Percentiles rank a stretch among this genome's conserved stretches.
phyloP scores from a whole-genome alignment of 2,888 invertebrate genomes.

The Callinectes sapidus region DNA sequence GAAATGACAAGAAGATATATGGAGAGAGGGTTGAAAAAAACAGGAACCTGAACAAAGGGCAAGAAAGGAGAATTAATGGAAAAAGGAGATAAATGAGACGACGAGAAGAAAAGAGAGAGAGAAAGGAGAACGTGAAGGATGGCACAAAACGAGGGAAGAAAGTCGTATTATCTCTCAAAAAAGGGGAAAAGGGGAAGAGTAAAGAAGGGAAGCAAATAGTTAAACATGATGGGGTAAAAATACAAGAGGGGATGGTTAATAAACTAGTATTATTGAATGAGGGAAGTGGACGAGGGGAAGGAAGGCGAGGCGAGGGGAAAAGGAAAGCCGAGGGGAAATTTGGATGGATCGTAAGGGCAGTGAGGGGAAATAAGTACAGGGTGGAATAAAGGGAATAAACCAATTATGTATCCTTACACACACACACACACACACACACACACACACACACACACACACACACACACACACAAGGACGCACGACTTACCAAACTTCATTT shows the following conservation, averaged over 20 bases:
- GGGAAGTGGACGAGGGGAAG: not conserved
- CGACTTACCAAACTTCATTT: not conserved
- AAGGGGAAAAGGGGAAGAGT: not conserved
- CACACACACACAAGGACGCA: too few species aligned
- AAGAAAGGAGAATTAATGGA: not conserved
- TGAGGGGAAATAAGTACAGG: not conserved
- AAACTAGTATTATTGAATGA: not conserved
- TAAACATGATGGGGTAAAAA: not conserved
- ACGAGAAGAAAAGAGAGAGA: not conserved
- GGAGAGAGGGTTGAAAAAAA: not conserved
- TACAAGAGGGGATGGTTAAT: not conserved
- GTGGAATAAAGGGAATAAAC: not conserved
- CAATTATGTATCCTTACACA: not conserved
- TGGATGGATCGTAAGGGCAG: not conserved
- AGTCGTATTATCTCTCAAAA: not conserved
- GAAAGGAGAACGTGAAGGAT: not conserved
- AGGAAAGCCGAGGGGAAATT: not conserved
- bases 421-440: constrained; percentile 25
- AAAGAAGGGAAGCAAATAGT: not conserved
- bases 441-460: constrained; percentile 18
- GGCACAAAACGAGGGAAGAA: not conserved
- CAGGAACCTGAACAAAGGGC: not conserved
- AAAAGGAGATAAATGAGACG: not conserved
- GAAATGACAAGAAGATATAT: not conserved
- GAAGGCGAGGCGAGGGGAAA: not conserved